These are phyloP conservation scores for Misgurnus mizolepis DNA, from an alignment of 2,113 vertebrate genomes.

Conservation along the genomic window DNA sequence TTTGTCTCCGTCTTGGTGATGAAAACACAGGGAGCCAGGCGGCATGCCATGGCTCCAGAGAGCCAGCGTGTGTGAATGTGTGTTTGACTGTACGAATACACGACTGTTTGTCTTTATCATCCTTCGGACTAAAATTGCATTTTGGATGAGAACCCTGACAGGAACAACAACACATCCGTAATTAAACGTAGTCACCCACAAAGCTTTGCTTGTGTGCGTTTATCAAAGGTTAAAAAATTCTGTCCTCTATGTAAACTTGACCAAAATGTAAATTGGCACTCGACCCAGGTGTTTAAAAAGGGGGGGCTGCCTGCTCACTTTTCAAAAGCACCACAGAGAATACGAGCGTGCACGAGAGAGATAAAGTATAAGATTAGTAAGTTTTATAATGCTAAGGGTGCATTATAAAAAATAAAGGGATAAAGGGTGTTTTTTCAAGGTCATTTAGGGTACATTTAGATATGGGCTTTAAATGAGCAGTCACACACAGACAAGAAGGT, in stretches of 20 bases:
- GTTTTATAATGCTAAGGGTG: background rate
- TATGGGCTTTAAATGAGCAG: conserved; percentile 33
- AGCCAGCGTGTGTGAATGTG: conserved; percentile 12
- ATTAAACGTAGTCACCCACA: too few species aligned
- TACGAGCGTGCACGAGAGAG: background rate
- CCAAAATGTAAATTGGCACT: background rate
- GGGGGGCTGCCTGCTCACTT: conserved; percentile 7
- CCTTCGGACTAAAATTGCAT: too few species aligned
- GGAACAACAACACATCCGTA: too few species aligned
- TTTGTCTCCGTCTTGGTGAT: conserved; percentile 26
- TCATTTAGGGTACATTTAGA: conserved; percentile 62
- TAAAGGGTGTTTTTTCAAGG: conserved; percentile 67
- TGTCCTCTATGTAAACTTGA: background rate
- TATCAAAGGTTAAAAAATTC: too few species aligned
- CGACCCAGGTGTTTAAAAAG: background rate
- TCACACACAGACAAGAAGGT: background rate
- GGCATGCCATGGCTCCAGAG: conserved; percentile 2
- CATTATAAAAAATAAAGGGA: conserved; percentile 21
- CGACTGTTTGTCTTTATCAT: too few species aligned
- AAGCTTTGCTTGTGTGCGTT: too few species aligned
- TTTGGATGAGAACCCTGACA: too few species aligned
- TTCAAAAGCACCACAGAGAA: background rate
- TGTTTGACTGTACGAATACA: background rate
- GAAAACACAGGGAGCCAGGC: conserved; percentile 23
- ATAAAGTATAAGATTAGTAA: background rate